These are phyloP conservation scores for Manduca sexta DNA, from an alignment of 1,140 invertebrate genomes.

Conservation along the genomic window DNA sequence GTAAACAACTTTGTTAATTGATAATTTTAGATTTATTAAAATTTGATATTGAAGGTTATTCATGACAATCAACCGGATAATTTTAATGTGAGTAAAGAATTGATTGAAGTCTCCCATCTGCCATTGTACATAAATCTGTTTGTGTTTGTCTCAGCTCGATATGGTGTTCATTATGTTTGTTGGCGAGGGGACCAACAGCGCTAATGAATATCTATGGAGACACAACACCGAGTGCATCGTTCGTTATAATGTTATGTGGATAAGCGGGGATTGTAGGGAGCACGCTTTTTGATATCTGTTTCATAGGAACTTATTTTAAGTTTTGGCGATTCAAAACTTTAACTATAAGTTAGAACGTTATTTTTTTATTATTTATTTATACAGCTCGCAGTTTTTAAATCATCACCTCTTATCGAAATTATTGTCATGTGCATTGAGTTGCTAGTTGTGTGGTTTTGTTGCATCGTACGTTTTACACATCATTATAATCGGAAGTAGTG, in stretches of 20 bases:
- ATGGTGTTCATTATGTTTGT: conserved; percentile 61
- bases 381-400: conserved; percentile 32
- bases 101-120: conserved; percentile 12
- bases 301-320: conserved; percentile 69
- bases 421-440: conserved; percentile 42
- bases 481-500: neutral
- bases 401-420: conserved; percentile 46
- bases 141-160: conserved; percentile 46
- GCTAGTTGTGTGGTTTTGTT: conserved; percentile 38
- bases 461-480: conserved; percentile 28
- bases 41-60: conserved; percentile 64
- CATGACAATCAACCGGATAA: conserved; percentile 42
- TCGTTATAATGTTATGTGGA: neutral
- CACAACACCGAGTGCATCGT: conserved; percentile 9
- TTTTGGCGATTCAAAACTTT: conserved; percentile 72
- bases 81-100: neutral
- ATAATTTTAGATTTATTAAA: conserved; percentile 60
- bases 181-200: conserved; percentile 56
- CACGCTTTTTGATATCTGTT: conserved; percentile 38
- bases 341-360: conserved; percentile 72
- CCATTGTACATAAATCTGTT: conserved; percentile 47
- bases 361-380: conserved; percentile 65
- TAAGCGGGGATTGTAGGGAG: conserved; percentile 1
- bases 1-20: conserved; percentile 60
- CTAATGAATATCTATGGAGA: conserved; percentile 53